Conservation (phyloP, 2,113 vertebrate species). For the Laterallus jamaicensis region DNA sequence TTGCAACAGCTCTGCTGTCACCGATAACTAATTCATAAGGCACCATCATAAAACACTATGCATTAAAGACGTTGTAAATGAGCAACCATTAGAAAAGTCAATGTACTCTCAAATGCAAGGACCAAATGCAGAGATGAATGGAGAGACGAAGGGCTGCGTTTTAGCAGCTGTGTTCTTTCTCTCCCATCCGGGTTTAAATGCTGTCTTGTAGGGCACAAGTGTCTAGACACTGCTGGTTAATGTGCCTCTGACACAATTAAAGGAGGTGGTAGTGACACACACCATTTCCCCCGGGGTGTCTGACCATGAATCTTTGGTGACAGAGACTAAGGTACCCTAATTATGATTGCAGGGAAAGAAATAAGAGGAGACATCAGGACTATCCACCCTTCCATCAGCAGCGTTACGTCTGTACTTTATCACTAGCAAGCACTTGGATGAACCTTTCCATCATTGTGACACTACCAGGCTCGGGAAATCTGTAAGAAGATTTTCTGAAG, state of each 20-base stretch:
- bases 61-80: background rate
- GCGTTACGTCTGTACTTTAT: background rate
- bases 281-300: background rate
- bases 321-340: background rate
- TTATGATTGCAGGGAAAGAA: background rate
- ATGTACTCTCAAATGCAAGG: background rate
- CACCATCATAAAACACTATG: background rate
- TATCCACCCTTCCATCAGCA: background rate
- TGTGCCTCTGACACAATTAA: background rate
- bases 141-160: background rate
- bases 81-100: background rate
- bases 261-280: background rate
- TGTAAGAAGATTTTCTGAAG: background rate
- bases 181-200: background rate
- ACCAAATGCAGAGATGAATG: background rate
- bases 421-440: background rate
- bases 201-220: background rate
- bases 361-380: background rate
- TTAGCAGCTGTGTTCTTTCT: background rate
- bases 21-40: background rate
- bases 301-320: background rate
- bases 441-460: background rate
- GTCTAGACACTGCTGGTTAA: background rate
- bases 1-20: background rate
- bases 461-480: background rate